Evolutionary conservation across 2,113 vertebrate genomes (phyloP), one percentile per base, ranked within the genome.

Genomic region (Lophura nycthemera): DNA sequence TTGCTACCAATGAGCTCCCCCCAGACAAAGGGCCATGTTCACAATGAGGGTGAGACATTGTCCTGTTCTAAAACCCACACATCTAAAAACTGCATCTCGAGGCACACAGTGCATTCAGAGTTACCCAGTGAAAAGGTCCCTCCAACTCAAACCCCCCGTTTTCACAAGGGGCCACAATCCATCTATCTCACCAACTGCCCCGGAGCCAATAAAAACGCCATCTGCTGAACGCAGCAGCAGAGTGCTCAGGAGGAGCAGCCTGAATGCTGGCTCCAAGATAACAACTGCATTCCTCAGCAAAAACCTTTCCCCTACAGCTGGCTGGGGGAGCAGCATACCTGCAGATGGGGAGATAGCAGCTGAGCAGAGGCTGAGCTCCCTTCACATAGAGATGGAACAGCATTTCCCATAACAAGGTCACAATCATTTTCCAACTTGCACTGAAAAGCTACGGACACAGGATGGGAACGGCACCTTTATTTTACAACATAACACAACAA

Each of bases 1-100:
- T 94, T 96, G 90, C 96, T 91, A 88, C 95, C 94, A 95, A 92
- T 50, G 79, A 95, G 85, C 73, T 90, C 85, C 78, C 88, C 73
- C 91, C 86, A 78, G 70, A 91, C 94, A 96, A 96, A 91, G 86
- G 65, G 69, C 57, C 61, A 42, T 24, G 57, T 80, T 92, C 90
- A 75, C 83, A 78, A 60, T 0, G 16, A 54, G 86, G 86, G 66
- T 34, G 63, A 86, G 73, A 83, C 22, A 24, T 29, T 4, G n/a
- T 3, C 47, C 43, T 12, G 30, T 21, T 65, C 73, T 2, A 25
- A 74, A 69, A 73, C 25, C 2, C 61, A 45, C 64, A 32, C 27
- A 38, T 43, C n/a, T 64, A 3, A 54, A 38, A 60, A 40, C 34
- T 11, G 38, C 5, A 16, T 9, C 48, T 83, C 32, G 25, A 32